These are phyloP conservation scores for Lordiphosa andalusiaca DNA, from an alignment of 2,888 invertebrate species.

Conservation along the genomic window DNA sequence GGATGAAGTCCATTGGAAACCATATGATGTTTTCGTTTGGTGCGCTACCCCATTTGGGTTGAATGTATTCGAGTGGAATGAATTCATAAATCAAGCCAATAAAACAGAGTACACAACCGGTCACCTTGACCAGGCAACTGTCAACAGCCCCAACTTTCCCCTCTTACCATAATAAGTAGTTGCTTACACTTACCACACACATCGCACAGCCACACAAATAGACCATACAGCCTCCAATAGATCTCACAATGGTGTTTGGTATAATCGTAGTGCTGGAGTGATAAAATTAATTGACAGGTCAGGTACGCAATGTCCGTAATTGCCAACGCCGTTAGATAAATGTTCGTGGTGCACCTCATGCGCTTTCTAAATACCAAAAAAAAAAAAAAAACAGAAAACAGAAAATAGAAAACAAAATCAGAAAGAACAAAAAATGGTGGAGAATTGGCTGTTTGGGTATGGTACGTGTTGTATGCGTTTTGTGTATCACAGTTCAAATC, in stretches of 20 bases:
- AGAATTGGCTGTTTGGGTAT: conserved; percentile 15
- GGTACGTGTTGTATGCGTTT: background rate
- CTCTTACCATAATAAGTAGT: conserved; percentile 4
- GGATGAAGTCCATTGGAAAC: background rate
- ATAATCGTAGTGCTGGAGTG: conserved; percentile 83
- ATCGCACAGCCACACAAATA: conserved; percentile 85
- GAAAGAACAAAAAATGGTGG: conserved; percentile 8
- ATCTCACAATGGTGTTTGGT: conserved; percentile 81
- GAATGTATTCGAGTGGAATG: too few species aligned
- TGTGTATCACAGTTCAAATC: conserved; percentile 35
- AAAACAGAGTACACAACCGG: too few species aligned
- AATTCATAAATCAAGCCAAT: too few species aligned
- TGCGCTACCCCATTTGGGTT: background rate
- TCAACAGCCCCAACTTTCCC: background rate
- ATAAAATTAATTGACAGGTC: conserved; percentile 84
- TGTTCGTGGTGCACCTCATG: conserved; percentile 88
- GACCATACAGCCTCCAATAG: conserved; percentile 84
- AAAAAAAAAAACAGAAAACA: conserved; percentile 13
- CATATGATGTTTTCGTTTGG: conserved; percentile 5
- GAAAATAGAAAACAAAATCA: conserved; percentile 23
- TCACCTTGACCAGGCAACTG: too few species aligned
- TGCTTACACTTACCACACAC: conserved; percentile 83
- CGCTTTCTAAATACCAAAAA: conserved; percentile 81
- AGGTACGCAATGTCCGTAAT: conserved; percentile 87
- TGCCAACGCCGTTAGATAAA: conserved; percentile 87